Base-by-base conservation (phyloP, 2,797 vertebrate genomes). In the Corythornis leucogaster region DNA sequence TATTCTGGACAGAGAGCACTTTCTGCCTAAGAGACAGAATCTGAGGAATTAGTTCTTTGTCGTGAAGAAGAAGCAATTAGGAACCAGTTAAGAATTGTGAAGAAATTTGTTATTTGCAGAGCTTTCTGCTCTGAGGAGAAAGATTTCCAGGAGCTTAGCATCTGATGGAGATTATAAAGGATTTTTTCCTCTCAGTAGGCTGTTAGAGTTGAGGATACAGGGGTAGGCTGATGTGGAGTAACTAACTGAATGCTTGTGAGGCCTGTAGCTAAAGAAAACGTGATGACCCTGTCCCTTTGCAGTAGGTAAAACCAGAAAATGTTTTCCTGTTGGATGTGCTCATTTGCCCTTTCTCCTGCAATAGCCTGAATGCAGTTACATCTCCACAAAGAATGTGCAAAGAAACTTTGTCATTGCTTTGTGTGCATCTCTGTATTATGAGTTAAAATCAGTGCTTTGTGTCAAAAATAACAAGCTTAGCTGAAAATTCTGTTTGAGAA, bases 181-280 rank as follows among this genome's bases (percentile, higher is more conserved):
- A 58, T 15, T 68, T 31, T 6, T 8, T 15, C 4, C 4, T 22
- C 6, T 5, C n/a, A 62, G 0, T 51, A 54, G 46, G 3, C 18
- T 54, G 6, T 57, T 70, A n/a, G 5, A 5, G 1, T 54, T 69
- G 28, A 75, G 22, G 15, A n/a, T 43, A 5, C 6, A 28, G 19
- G n/a, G 54, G 15, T 64, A 53, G 46, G 13, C 7, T 62, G 12
- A 28, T 38, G 35, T 1, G 0, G 10, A 45, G 8, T 55, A 77
- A 58, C 31, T 61, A 48, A 51, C 12, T 43, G 46, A 14, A 28
- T 33, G 24, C 58, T 53, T 87, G 9, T 62, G 38, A 63, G 19
- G 18, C 24, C 38, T 59, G 1, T 43, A 71, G 19, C 24, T 77
- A 12, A n/a, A 80, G 25, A 74, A 38, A 70, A 58, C 4, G 8